Evolutionary conservation across 2,888 invertebrate species (phyloP).

Genomic region (Aradus depressus): DNA sequence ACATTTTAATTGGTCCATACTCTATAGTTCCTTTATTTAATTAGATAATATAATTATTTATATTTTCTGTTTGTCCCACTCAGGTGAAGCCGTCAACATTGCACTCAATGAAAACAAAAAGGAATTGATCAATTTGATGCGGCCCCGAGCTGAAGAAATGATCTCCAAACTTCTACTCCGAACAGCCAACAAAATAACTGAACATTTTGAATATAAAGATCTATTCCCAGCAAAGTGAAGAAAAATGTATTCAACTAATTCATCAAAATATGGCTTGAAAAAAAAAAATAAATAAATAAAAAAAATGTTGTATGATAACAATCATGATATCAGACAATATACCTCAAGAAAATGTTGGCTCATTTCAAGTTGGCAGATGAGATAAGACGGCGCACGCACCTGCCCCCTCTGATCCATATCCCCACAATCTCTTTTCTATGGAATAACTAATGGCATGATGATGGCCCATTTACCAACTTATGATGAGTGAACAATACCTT

Average conservation of each 20-base stretch:
- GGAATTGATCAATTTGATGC: constrained; percentile 54
- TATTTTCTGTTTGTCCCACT: constrained; percentile 14
- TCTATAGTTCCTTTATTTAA: too few species aligned
- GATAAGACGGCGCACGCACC: too few species aligned
- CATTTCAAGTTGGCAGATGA: too few species aligned
- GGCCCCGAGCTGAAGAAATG: constrained; percentile 51
- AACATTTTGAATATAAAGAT: constrained; percentile 56
- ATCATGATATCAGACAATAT: neutral
- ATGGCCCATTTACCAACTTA: too few species aligned
- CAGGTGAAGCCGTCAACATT: constrained; percentile 54
- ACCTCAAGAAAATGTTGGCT: neutral
- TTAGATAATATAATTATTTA: too few species aligned
- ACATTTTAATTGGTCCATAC: too few species aligned
- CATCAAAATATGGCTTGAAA: neutral
- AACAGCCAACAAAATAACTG: constrained; percentile 57
- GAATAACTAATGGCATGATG: too few species aligned
- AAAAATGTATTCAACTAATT: constrained; percentile 3
- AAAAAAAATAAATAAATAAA: neutral
- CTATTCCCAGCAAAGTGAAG: constrained; percentile 44
- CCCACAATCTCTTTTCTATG: too few species aligned
- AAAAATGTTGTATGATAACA: neutral
- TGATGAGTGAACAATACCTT: too few species aligned
- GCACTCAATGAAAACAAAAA: constrained; percentile 56
- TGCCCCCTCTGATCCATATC: too few species aligned
- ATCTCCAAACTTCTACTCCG: constrained; percentile 54